Evolutionary conservation across 1,140 invertebrate genomes (phyloP).

Genomic region (Drosophila sucinea): DNA sequence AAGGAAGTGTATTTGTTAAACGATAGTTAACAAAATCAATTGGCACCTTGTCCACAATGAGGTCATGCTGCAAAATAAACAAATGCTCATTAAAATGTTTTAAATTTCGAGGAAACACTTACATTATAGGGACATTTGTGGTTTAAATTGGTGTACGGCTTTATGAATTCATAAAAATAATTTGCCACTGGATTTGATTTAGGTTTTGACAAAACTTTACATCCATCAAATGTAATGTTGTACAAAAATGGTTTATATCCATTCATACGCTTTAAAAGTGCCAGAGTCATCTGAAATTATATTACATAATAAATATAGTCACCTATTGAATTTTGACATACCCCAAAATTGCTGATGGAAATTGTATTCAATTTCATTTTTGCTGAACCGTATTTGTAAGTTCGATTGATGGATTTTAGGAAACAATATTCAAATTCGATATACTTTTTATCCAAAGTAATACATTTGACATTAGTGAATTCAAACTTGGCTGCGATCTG

Average conservation of each 20-base stretch:
- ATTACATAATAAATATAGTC: too few relatives aligned
- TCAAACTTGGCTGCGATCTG: background rate
- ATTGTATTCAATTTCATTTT: background rate
- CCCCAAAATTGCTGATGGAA: conserved; percentile 3
- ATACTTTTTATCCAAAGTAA: background rate
- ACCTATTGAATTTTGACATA: background rate
- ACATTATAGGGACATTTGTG: conserved; percentile 23
- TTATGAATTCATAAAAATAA: conserved; percentile 24
- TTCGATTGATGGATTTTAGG: conserved; percentile 26
- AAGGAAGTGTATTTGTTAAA: conserved; percentile 4
- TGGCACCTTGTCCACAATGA: conserved; percentile 22
- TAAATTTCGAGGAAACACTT: background rate
- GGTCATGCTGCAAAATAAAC: conserved; percentile 16
- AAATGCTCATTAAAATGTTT: background rate
- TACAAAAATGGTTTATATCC: conserved; percentile 34
- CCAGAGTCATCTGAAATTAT: conserved; percentile 3
- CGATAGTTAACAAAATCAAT: conserved; percentile 9
- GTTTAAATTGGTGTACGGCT: conserved; percentile 14
- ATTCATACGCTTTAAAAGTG: conserved; percentile 22
- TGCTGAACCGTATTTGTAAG: conserved; percentile 26
- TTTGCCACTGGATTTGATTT: background rate
- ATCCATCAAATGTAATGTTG: conserved; percentile 9
- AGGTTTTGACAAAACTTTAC: conserved; percentile 1
- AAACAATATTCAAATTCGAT: conserved; percentile 19
- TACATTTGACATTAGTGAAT: conserved; percentile 25